Conservation (phyloP, 1,140 invertebrate species). For the Orchestia grillus region DNA sequence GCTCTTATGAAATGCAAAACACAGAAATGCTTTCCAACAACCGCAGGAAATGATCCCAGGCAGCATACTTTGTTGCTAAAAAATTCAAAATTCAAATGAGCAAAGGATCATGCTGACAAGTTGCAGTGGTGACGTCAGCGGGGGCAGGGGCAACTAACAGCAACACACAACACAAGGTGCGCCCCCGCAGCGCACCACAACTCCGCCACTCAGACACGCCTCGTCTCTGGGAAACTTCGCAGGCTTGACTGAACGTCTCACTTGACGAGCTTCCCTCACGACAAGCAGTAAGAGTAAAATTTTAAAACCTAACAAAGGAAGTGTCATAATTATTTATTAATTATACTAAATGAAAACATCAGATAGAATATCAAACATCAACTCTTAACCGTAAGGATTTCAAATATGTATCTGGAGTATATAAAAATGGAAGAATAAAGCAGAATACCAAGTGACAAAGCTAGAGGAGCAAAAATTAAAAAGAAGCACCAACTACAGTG, state of each 20-base stretch:
- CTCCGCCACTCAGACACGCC: neutral
- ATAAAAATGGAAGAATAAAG: neutral
- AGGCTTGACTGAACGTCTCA: no score
- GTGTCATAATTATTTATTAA: neutral
- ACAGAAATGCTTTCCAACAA: neutral
- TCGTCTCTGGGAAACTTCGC: neutral
- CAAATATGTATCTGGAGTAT: neutral
- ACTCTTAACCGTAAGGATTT: neutral
- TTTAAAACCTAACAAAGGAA: conserved; percentile 2
- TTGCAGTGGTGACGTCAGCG: no score
- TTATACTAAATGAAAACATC: neutral
- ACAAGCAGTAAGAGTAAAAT: neutral
- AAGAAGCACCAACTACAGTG: neutral
- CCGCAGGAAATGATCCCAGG: neutral
- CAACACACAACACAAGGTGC: no score
- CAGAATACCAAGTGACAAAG: neutral
- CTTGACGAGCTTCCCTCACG: neutral
- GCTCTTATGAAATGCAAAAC: neutral
- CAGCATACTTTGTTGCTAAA: neutral
- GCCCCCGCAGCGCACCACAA: no score
- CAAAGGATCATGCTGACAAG: no score
- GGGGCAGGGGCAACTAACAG: no score
- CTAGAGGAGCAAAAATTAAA: neutral
- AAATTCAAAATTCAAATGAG: no score
- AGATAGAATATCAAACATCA: neutral